Percentiles rank a stretch among this genome's conserved stretches.
These are phyloP conservation scores for Cecidostiba fungosa DNA, from an alignment of 2,888 invertebrate genomes.

Conservation along the genomic window DNA sequence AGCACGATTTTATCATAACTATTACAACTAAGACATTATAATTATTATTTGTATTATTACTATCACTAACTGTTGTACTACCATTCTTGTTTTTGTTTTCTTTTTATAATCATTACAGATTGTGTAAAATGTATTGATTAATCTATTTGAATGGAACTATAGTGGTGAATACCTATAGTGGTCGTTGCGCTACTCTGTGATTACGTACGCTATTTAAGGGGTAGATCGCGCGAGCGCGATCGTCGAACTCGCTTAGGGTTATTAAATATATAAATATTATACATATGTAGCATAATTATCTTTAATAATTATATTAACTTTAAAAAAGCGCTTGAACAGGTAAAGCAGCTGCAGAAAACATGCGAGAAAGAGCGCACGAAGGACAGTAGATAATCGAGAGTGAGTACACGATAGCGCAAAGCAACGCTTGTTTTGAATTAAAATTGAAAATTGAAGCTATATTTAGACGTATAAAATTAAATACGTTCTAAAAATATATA, in stretches of 20 bases:
- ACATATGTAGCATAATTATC: slow-evolving; percentile 22
- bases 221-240: slow-evolving; percentile 64
- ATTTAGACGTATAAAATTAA: slow-evolving; percentile 3
- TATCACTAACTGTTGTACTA: slow-evolving; percentile 8
- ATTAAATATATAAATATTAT: slow-evolving; percentile 25
- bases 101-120: slow-evolving; percentile 24
- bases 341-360: not conserved
- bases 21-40: not conserved
- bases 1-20: slow-evolving; percentile 33
- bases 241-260: slow-evolving; percentile 57
- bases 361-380: not conserved
- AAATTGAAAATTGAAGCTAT: not conserved
- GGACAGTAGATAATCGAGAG: too few relatives aligned
- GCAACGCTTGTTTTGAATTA: not conserved
- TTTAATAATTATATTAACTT: slow-evolving; percentile 15
- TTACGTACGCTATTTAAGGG: slow-evolving; percentile 65
- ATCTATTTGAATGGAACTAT: slow-evolving; percentile 56
- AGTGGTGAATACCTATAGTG: slow-evolving; percentile 63
- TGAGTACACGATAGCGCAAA: not conserved
- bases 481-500: not conserved
- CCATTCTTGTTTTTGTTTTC: slow-evolving; percentile 19
- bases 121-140: slow-evolving; percentile 49
- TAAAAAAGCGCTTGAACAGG: not conserved
- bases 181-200: slow-evolving; percentile 73
- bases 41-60: slow-evolving; percentile 31